Base-by-base conservation (phyloP, 2,888 invertebrate genomes). In the Meteorus colon region DNA sequence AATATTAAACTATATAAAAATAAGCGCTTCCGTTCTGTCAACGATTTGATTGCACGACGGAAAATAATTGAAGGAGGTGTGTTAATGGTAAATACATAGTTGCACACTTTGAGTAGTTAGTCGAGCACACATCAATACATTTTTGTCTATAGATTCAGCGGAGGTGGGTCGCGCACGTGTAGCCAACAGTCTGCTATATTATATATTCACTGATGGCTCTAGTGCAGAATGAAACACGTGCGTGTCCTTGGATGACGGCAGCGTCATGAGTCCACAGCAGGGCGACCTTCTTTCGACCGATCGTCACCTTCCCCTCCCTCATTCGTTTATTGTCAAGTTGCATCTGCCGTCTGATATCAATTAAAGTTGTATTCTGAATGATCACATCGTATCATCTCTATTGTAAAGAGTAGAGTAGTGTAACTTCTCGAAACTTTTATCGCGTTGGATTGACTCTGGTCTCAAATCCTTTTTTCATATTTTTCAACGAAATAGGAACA, bases 101-200 rank as follows among this genome's bases (percentile, higher is more conserved):
- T 34, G 34, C 8, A 2, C 8, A 34, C 34, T 41, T 41, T 2
- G 41, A 41, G 41, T 41, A 6, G 48, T 48, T 48, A 6, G n/a
- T 48, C n/a, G 4, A 48, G 48, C n/a, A 55, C 19, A 55, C 19
- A 19, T 55, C 19, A 63, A 45, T 41, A 63, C 34, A 51, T 16
- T 10, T 72, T 27, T 72, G 63, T 31, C 24, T 16, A 60, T 41
- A 34, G 4, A 41, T 41, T 41, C 8, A 8, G 24, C 27, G 63
- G 73, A 63, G n/a, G 71, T 48, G 65, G 73, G 37, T 34, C 65
- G 51, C 65, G 55, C 73, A 73, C 73, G 73, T 73, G 73, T 59
- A 73, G 14, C 48, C 29, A 48, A 63, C 16, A 41, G 63, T n/a
- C 63, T 12, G 48, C 62, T 45, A 37, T 45, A 19, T 16, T 16